phyloP scores from a whole-genome alignment of 2,113 vertebrate genomes.

The Engystomops pustulosus region DNA sequence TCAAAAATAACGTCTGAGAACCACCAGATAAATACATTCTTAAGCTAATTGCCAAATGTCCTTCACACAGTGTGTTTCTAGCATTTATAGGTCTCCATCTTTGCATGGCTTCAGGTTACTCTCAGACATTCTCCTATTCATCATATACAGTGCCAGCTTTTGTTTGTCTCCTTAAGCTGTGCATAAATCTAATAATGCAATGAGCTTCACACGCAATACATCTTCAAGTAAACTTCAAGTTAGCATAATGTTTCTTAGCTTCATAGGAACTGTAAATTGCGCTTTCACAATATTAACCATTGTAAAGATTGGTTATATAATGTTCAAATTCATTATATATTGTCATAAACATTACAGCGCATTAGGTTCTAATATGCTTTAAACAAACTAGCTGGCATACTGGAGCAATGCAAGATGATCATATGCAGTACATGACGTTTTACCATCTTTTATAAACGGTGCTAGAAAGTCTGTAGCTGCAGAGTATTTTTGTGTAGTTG shows the following conservation, averaged over 20 bases:
- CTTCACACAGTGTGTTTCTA: slow-evolving; percentile 37
- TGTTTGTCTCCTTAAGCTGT: slow-evolving; percentile 45
- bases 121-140: slow-evolving; percentile 4
- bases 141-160: slow-evolving; percentile 34
- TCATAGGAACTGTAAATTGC: neutral
- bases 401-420: too few species aligned
- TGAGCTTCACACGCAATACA: neutral
- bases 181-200: slow-evolving; percentile 39
- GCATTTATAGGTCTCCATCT: neutral
- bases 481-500: too few species aligned
- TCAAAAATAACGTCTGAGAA: neutral
- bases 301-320: too few species aligned
- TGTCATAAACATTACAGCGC: too few species aligned
- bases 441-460: too few species aligned
- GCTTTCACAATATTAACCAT: slow-evolving; percentile 34
- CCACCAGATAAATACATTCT: neutral
- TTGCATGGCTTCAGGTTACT: neutral
- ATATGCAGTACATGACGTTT: too few species aligned
- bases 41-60: slow-evolving; percentile 32
- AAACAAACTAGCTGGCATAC: too few species aligned
- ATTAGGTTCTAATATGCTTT: too few species aligned
- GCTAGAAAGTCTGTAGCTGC: too few species aligned
- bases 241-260: slow-evolving; percentile 40
- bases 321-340: too few species aligned
- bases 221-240: slow-evolving; percentile 9